Base-by-base conservation (phyloP, 2,797 vertebrate species). In the Brachyrhaphis roseni region DNA sequence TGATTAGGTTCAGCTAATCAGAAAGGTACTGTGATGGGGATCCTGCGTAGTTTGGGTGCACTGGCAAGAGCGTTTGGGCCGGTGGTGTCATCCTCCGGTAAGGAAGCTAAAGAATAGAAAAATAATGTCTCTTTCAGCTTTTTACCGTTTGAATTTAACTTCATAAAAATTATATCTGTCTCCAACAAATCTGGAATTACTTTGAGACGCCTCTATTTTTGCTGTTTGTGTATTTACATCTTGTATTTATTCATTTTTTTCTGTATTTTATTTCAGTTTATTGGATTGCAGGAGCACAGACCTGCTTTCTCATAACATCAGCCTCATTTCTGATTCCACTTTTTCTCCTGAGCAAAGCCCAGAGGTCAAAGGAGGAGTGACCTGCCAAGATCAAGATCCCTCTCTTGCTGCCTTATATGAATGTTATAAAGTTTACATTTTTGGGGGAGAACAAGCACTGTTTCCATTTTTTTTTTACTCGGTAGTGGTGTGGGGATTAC, bases 21-120 rank as follows among this genome's bases (percentile, higher is more conserved):
- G 93, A 99, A 99, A 49, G 98, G 98, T 46, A 96, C 96, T 0
- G 94, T 99, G 57, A 99, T 99, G 98, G 98, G 98, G 31, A 99
- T 98, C 8, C 92, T 99, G 76, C 94, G 98, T 31, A 99, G 98
- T 91, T 88, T 99, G 79, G 98, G 98, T 0, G 97, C 98, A 39
- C 95, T 99, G 28, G 98, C 98, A 62, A 95, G 98, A 94, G 97
- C 97, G 1, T 73, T 97, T 70, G 98, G 98, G 45, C 98, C 98
- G 0, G 55, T 98, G 64, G 84, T 96, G 76, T 95, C 98, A 0
- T 97, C 97, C 8, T 96, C 97, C 34, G 96, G 98, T 99, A 84
- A 91, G 86, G 68, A 74, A 26, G 18, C 28, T 46, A 26, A 45
- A 5, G 26, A 34, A 13, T 55, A n/a, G 51, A 31, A 28, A 71